These are phyloP conservation scores for Muscicapa adusta DNA, from an alignment of 2,113 vertebrate species.

Conservation along the genomic window DNA sequence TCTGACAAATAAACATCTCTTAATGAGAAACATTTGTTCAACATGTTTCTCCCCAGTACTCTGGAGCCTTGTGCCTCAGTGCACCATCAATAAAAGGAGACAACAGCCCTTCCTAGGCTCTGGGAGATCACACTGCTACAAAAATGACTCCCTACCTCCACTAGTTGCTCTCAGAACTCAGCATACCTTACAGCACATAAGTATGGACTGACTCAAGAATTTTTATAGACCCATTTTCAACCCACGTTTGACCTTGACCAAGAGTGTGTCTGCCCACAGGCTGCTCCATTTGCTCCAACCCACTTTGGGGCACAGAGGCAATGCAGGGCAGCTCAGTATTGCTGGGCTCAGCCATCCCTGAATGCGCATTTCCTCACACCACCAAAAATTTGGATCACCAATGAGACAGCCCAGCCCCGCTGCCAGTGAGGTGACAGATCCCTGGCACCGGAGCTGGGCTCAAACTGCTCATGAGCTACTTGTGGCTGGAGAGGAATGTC, in stretches of 20 bases:
- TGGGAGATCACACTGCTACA: background rate
- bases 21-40: conserved; percentile 41
- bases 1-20: conserved; percentile 49
- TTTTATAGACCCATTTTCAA: background rate
- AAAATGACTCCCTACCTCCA: background rate
- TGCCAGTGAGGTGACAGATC: conserved; percentile 57
- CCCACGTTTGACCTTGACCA: background rate
- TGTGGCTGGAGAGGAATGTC: conserved; percentile 38
- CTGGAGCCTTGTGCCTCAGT: background rate
- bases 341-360: background rate
- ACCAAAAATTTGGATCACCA: background rate
- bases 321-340: background rate
- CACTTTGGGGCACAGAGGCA: background rate
- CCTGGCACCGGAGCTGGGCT: background rate
- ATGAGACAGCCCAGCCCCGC: background rate
- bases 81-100: background rate
- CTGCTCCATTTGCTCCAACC: background rate
- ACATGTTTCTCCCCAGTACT: background rate
- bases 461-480: conserved; percentile 20
- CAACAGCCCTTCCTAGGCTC: background rate
- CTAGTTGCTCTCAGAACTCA: background rate
- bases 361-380: background rate
- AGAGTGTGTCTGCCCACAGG: background rate
- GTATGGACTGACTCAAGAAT: background rate
- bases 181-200: rapidly evolving